Evolutionary conservation across 2,113 vertebrate species (phyloP).

Genomic region (Anas platyrhynchos): DNA sequence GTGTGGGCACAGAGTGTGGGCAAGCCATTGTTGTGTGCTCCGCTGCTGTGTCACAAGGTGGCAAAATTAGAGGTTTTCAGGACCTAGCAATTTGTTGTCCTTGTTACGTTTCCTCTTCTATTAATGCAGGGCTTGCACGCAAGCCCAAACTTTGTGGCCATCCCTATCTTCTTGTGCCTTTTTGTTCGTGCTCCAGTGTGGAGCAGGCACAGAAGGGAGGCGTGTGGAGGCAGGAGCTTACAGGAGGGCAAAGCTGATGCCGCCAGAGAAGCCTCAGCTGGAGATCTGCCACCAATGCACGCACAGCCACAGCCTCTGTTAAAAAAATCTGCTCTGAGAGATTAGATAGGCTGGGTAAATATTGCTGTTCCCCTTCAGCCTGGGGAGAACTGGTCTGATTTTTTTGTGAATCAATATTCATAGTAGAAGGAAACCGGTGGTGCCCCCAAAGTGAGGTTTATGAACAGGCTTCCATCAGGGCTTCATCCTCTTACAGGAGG

Average conservation of each 20-base stretch:
- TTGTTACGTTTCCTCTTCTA: not conserved
- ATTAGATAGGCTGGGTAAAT: not conserved
- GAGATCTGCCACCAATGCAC: not conserved
- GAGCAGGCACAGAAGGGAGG: not conserved
- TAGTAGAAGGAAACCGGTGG: not conserved
- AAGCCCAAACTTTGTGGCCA: not conserved
- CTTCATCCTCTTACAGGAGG: slow-evolving; percentile 45
- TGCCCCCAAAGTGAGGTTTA: not conserved
- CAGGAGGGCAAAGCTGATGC: accelerated
- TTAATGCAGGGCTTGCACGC: not conserved
- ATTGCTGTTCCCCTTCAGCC: too few species aligned
- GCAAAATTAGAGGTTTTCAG: slow-evolving; percentile 38
- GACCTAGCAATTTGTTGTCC: slow-evolving; percentile 30
- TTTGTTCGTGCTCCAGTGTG: not conserved
- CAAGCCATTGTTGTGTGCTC: not conserved
- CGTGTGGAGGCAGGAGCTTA: not conserved
- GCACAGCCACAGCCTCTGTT: not conserved
- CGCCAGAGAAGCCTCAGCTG: not conserved
- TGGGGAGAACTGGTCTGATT: not conserved
- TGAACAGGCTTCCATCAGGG: not conserved
- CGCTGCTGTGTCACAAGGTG: not conserved
- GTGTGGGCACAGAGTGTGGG: not conserved
- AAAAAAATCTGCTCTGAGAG: not conserved
- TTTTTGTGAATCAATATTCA: accelerated
- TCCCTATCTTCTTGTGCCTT: not conserved